phyloP scores from a whole-genome alignment of 2,888 invertebrate species.

The Drosophila imparisetae region DNA sequence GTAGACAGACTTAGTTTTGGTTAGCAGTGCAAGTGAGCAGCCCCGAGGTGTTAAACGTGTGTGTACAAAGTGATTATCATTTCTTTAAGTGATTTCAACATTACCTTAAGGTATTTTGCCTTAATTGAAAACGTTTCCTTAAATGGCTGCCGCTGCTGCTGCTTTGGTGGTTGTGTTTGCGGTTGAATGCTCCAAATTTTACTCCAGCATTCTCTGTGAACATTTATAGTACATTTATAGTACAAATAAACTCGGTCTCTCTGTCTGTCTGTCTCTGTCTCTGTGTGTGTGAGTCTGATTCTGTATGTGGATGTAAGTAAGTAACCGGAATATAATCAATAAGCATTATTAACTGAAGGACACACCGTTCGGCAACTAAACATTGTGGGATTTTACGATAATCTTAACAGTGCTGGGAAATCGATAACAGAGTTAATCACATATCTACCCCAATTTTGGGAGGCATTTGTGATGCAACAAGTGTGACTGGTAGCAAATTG shows the following conservation, averaged over 20 bases:
- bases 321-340: constrained; percentile 2
- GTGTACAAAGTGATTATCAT: constrained; percentile 79
- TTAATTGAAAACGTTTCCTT: constrained; percentile 74
- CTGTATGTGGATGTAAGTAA: background rate
- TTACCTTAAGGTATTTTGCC: constrained; percentile 73
- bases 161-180: background rate
- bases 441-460: background rate
- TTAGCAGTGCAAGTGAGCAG: constrained; percentile 50
- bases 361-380: background rate
- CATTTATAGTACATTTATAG: constrained; percentile 37
- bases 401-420: background rate
- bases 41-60: constrained; percentile 72
- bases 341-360: background rate
- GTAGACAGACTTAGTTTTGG: constrained; percentile 25
- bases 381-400: background rate
- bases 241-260: constrained; percentile 43
- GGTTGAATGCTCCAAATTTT: constrained; percentile 57
- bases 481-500: background rate
- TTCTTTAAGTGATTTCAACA: constrained; percentile 81
- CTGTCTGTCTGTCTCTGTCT: background rate
- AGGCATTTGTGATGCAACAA: background rate
- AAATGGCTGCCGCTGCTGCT: constrained; percentile 58
- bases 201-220: constrained; percentile 46
- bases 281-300: background rate
- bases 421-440: background rate